phyloP scores from a whole-genome alignment of 2,888 invertebrate genomes.

The Bhutanitis thaidina region DNA sequence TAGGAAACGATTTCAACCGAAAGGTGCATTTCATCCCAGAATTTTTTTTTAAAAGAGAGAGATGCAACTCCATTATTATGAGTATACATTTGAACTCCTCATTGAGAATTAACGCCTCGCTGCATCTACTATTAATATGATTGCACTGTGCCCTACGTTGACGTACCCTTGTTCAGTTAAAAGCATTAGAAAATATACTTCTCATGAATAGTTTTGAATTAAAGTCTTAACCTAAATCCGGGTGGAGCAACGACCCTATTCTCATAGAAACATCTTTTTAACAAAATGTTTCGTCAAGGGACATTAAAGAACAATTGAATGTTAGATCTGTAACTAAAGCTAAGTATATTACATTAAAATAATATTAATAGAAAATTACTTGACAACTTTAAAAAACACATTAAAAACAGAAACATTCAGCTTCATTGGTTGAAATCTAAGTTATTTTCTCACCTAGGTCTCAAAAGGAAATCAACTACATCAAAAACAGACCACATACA shows the following conservation, averaged over 20 bases:
- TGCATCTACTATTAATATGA: conserved; percentile 14
- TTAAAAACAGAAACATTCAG: no score
- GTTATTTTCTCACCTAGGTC: no score
- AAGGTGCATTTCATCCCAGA: background rate
- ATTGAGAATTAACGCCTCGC: background rate
- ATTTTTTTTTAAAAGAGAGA: background rate
- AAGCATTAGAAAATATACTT: conserved; percentile 3
- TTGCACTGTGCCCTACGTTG: conserved; percentile 1
- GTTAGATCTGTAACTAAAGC: no score
- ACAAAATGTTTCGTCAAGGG: no score
- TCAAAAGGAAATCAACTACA: no score
- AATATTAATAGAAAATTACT: no score
- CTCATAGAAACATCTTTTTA: no score
- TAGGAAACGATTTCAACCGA: background rate
- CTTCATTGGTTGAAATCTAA: no score
- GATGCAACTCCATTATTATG: background rate
- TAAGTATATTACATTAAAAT: no score
- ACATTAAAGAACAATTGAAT: no score
- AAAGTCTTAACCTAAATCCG: background rate
- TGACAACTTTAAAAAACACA: no score
- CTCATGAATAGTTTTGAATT: background rate
- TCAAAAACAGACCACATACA: no score
- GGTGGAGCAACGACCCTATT: background rate
- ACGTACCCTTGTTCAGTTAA: background rate
- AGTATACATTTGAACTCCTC: background rate